These are phyloP conservation scores for Anarhynchus alexandrinus DNA, from an alignment of 2,113 vertebrate genomes.

Conservation along the genomic window DNA sequence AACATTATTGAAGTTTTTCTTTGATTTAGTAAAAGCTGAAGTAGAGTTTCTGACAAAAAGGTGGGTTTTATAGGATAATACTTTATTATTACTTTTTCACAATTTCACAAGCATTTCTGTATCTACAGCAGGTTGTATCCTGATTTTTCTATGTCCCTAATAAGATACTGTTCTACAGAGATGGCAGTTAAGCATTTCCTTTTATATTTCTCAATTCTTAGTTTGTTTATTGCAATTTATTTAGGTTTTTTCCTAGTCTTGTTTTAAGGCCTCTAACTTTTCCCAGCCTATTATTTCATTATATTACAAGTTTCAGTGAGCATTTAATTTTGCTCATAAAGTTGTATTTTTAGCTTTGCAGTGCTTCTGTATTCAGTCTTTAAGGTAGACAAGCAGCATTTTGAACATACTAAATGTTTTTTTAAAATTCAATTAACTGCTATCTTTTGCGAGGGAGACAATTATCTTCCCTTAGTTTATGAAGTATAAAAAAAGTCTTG, in stretches of 20 bases:
- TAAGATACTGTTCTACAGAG: not conserved
- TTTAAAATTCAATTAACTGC: not conserved
- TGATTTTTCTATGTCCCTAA: not conserved
- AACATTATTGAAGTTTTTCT: slow-evolving; percentile 81
- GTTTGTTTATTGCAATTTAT: not conserved
- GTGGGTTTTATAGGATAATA: slow-evolving; percentile 66
- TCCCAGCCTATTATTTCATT: not conserved
- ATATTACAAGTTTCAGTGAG: not conserved
- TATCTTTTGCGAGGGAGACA: not conserved
- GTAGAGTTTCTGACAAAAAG: slow-evolving; percentile 76
- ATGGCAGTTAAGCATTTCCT: not conserved
- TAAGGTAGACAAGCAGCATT: not conserved
- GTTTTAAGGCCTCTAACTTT: not conserved
- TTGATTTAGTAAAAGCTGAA: slow-evolving; percentile 86
- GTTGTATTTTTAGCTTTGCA: not conserved
- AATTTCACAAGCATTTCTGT: not conserved
- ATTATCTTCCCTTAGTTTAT: not conserved
- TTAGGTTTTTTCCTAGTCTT: not conserved
- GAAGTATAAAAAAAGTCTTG: not conserved
- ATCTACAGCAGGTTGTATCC: not conserved
- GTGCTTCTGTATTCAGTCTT: not conserved
- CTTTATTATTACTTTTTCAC: not conserved
- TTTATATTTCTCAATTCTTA: not conserved
- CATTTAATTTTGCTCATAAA: not conserved
- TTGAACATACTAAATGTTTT: not conserved